Evolutionary conservation across 2,888 invertebrate genomes (phyloP).

Genomic region (Agrilus cyanescens): DNA sequence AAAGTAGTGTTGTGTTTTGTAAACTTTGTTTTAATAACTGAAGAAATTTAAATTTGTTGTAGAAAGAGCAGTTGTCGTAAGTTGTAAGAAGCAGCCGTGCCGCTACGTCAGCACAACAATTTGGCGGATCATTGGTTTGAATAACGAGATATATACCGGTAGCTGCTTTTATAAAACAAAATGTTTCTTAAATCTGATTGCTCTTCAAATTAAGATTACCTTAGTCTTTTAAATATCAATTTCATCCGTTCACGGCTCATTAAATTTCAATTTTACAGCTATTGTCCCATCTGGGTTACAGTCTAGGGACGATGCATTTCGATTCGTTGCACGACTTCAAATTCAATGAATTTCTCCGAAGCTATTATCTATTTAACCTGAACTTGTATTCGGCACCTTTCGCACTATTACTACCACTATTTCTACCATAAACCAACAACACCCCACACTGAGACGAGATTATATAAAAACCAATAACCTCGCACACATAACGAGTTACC

Average conservation of each 20-base stretch:
- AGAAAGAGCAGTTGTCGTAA: background rate
- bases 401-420: no score
- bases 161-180: slow-evolving; percentile 33
- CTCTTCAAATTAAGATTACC: slow-evolving; percentile 35
- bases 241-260: slow-evolving; percentile 40
- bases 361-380: slow-evolving; percentile 14
- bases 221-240: slow-evolving; percentile 41
- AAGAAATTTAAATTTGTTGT: no score
- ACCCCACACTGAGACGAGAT: no score
- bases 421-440: no score
- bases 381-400: background rate
- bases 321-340: slow-evolving; percentile 30
- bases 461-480: no score
- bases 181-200: slow-evolving; percentile 38
- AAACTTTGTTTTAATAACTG: no score
- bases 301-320: slow-evolving; percentile 34
- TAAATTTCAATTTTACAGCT: slow-evolving; percentile 41
- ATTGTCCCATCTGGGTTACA: slow-evolving; percentile 39
- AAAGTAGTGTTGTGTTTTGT: no score
- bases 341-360: slow-evolving; percentile 17
- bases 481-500: no score
- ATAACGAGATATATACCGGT: slow-evolving; percentile 27
- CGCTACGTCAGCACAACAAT: slow-evolving; percentile 29
- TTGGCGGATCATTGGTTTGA: slow-evolving; percentile 35
- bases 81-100: slow-evolving; percentile 8